Conservation (phyloP, 2,888 invertebrate genomes). For the Trichacis sp. region DNA sequence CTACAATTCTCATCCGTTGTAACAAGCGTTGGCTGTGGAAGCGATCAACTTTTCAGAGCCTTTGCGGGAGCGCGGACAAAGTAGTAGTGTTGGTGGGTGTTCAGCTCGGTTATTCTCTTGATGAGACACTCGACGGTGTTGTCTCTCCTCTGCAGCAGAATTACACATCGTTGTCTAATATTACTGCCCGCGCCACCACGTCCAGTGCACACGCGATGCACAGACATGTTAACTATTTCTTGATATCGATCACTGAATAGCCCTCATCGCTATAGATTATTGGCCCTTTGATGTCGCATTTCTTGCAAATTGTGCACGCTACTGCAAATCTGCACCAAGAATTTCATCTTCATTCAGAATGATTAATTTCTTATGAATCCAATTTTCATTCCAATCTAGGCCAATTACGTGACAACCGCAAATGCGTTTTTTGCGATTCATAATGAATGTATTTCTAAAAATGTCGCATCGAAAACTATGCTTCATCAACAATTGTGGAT, state of each 20-base stretch:
- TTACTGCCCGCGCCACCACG: conserved; percentile 17
- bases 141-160: not conserved
- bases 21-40: conserved; percentile 33
- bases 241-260: conserved; percentile 30
- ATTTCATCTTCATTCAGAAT: not conserved
- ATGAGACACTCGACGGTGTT: conserved; percentile 5
- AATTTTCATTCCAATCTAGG: not conserved
- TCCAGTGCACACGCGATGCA: conserved; percentile 11
- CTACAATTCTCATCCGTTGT: not conserved
- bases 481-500: no score
- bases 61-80: conserved; percentile 10
- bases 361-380: not conserved
- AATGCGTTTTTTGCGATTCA: no score
- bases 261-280: conserved; percentile 14
- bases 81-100: not conserved
- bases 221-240: conserved; percentile 26
- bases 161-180: conserved; percentile 17
- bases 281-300: conserved; percentile 29
- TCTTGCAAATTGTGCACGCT: not conserved
- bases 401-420: no score
- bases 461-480: no score
- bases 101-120: conserved; percentile 11
- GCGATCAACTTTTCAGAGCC: conserved; percentile 22
- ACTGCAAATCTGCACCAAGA: not conserved
- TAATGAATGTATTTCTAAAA: no score